Conservation (phyloP, 1,140 invertebrate species). For the Mylabris phalerata region DNA sequence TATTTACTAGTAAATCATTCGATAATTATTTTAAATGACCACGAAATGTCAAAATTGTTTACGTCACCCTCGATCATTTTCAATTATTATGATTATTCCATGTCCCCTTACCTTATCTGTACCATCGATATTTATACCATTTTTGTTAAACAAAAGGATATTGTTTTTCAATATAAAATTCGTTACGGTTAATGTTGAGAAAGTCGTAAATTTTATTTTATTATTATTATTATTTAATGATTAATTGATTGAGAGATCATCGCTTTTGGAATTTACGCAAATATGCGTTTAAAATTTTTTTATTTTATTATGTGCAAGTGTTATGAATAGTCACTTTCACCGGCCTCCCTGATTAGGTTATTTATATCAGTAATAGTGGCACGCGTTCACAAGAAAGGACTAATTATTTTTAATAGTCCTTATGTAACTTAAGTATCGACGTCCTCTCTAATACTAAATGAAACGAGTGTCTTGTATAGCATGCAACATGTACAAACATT, state of each 20-base stretch:
- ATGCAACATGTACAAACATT: no score
- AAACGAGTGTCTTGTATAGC: no score
- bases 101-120: slow-evolving; percentile 1
- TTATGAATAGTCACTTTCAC: slow-evolving; percentile 16
- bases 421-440: slow-evolving; percentile 21
- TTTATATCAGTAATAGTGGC: slow-evolving; percentile 28
- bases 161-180: no score
- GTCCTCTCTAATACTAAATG: slow-evolving; percentile 11
- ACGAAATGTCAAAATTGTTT: slow-evolving; percentile 16
- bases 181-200: no score
- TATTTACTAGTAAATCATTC: slow-evolving; percentile 2
- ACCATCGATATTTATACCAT: no score
- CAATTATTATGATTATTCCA: slow-evolving; percentile 4
- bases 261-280: no score
- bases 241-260: no score
- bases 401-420: slow-evolving; percentile 33
- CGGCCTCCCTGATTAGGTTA: slow-evolving; percentile 26
- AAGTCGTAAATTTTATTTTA: no score
- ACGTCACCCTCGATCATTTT: slow-evolving; percentile 5
- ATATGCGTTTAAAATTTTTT: no score
- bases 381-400: slow-evolving; percentile 30
- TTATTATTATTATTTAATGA: no score
- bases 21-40: slow-evolving; percentile 15
- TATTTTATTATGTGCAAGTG: no score
- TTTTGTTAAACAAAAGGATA: no score